Conservation (phyloP, 1,140 invertebrate species). For the Diplogasteroides magnus region DNA sequence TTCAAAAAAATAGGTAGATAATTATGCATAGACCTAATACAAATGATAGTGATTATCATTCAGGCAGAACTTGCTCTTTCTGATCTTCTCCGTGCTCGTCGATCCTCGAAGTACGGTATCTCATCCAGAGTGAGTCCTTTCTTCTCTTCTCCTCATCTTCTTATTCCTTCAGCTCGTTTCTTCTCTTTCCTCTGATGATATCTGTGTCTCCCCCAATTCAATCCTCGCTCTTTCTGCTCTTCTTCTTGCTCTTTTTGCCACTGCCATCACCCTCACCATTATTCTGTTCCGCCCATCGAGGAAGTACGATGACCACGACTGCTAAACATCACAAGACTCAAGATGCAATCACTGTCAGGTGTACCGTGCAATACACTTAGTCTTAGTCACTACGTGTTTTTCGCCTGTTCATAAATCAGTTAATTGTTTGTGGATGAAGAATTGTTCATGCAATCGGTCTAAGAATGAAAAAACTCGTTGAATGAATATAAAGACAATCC, state of each 20-base stretch:
- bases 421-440: too few species aligned
- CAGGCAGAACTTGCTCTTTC: neutral
- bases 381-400: too few species aligned
- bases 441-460: too few species aligned
- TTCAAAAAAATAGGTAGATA: too few species aligned
- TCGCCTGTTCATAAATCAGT: neutral
- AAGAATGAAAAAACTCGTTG: too few species aligned
- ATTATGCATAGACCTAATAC: too few species aligned
- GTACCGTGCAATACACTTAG: too few species aligned
- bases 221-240: neutral
- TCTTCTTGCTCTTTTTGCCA: neutral
- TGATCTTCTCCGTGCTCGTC: neutral
- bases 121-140: neutral
- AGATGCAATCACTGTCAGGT: too few species aligned
- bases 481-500: too few species aligned
- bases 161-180: neutral
- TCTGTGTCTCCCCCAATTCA: neutral
- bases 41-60: neutral
- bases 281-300: neutral
- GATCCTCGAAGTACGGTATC: neutral
- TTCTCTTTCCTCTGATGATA: neutral
- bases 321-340: neutral
- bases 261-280: neutral
- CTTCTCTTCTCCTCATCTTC: too few species aligned
- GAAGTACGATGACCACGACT: neutral